Evolutionary conservation across 2,113 vertebrate genomes (phyloP).

Genomic region (Chaetops frenatus): DNA sequence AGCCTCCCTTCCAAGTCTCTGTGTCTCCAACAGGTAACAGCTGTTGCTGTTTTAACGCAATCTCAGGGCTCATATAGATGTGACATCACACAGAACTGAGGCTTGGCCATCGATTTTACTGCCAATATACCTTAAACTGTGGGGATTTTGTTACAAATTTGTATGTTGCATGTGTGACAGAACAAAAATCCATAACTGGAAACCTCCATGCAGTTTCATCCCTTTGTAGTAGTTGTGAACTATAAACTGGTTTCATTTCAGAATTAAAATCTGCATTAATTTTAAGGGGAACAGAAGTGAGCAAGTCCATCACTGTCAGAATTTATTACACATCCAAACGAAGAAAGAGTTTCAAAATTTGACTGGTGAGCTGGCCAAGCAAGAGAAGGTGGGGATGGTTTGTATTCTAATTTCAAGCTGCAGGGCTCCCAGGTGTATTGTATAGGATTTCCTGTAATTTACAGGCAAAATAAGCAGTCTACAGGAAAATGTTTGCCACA

Average conservation of each 20-base stretch:
- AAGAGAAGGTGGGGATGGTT: conserved; percentile 66
- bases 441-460: conserved; percentile 79
- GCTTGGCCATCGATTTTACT: conserved; percentile 59
- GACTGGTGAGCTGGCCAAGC: conserved; percentile 54
- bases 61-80: conserved; percentile 54
- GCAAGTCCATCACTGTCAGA: conserved; percentile 20
- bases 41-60: conserved; percentile 62
- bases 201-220: not conserved
- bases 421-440: conserved; percentile 76
- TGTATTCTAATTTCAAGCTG: conserved; percentile 76
- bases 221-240: conserved; percentile 14
- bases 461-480: conserved; percentile 76
- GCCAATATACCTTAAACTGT: conserved; percentile 59
- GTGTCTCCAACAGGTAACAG: conserved; percentile 60
- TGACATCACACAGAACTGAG: conserved; percentile 65
- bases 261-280: conserved; percentile 58
- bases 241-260: conserved; percentile 14
- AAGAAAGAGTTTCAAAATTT: conserved; percentile 41
- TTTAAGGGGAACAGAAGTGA: conserved; percentile 40
- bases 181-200: conserved; percentile 46
- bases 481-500: conserved; percentile 70
- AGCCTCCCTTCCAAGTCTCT: not conserved
- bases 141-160: conserved; percentile 63
- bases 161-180: conserved; percentile 26
- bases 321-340: conserved; percentile 49